Base-by-base conservation (phyloP, 2,888 invertebrate genomes). In the Taphrorychus bicolor region DNA sequence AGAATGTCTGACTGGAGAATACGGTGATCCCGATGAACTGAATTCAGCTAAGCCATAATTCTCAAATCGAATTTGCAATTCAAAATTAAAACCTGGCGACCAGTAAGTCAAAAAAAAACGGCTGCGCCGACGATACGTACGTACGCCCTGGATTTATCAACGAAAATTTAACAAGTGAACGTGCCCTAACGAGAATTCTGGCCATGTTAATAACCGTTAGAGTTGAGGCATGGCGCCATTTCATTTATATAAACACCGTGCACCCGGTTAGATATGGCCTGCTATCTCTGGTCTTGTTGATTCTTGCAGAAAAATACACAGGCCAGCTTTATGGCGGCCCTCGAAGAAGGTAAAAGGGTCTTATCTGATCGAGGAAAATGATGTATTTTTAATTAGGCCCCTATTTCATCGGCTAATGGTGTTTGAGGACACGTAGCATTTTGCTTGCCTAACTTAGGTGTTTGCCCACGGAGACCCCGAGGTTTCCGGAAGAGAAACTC, bases 221-320 rank as follows among this genome's bases (percentile, higher is more conserved):
- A 78, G 80, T 63, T 82, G 82, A 82, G 76, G 79, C 79, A 82
- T 82, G 81, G 80, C 80, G 81, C 81, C 81, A 82, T 83, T 83
- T 81, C 82, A 83, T 82, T 82, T 82, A 82, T 82, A 82, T 82
- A 82, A 82, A 83, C 82, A 82, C 77, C 76, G 79, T 79, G 78
- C 75, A 75, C 76, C 65, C 73, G 70, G 74, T 74, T 74, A 76
- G 76, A 76, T 78, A 77, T 76, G 74, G 72, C 71, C 56, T 45
- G 19, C 51, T 70, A 57, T 72, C 63, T 69, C 66, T 74, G 64
- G 68, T 66, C 70, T 62, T 71, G 72, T 74, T 75, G 74, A 75
- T 75, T 75, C 73, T 75, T 75, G 68, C 66, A 69, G 69, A 71
- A 69, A 69, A 69, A 71, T 69, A 69, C 69, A 66, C 65, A 68